These are phyloP conservation scores for Arvicanthis niloticus DNA, from an alignment of 2,113 vertebrate genomes.

Conservation along the genomic window DNA sequence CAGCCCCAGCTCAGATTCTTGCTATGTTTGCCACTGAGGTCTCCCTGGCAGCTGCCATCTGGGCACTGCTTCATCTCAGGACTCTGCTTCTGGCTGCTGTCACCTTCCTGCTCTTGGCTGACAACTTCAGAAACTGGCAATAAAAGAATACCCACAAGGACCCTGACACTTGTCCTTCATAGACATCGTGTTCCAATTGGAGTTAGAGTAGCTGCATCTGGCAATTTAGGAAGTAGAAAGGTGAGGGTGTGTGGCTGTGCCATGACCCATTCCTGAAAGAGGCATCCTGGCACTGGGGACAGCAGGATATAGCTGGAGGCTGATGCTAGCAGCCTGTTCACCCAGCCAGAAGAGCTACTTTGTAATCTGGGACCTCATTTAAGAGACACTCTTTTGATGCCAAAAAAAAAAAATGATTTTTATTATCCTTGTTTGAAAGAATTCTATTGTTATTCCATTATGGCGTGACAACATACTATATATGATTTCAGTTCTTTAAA, in stretches of 20 bases:
- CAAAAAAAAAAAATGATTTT: slow-evolving; percentile 2
- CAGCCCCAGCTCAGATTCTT: background rate
- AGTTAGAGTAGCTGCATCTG: accelerated
- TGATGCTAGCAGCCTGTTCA: no score
- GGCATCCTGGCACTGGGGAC: background rate
- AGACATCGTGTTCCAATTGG: slow-evolving; percentile 81
- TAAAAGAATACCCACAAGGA: slow-evolving; percentile 87
- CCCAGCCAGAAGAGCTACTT: background rate
- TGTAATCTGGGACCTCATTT: background rate
- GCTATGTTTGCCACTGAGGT: accelerated
- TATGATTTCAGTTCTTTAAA: background rate
- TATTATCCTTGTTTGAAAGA: background rate
- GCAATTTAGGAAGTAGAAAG: slow-evolving; percentile 69
- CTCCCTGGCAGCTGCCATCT: slow-evolving; percentile 60
- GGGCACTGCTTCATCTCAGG: slow-evolving; percentile 78
- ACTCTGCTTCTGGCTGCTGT: slow-evolving; percentile 82
- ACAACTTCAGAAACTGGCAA: slow-evolving; percentile 84
- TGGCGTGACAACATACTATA: background rate
- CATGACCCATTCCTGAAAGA: no score
- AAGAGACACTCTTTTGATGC: background rate
- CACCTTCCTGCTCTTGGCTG: background rate
- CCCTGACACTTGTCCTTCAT: slow-evolving; percentile 87
- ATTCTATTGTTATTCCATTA: background rate
- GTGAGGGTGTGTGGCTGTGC: accelerated
- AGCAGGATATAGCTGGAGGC: background rate